phyloP scores from a whole-genome alignment of 2,888 invertebrate genomes.

The Acleris sparsana region DNA sequence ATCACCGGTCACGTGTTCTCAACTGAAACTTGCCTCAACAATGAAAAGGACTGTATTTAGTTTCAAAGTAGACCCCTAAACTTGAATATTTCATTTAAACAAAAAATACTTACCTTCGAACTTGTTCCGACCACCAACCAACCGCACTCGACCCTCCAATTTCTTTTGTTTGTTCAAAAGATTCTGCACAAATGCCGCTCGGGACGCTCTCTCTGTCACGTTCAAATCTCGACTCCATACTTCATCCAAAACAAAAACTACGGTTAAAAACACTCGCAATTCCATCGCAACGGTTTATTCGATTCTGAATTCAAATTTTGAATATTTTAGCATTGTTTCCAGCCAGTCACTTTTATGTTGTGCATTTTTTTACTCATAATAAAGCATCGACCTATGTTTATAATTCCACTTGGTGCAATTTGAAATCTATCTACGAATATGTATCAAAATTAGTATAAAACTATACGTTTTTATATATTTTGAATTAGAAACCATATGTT shows the following conservation, averaged over 20 bases:
- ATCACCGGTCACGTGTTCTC: too few species aligned
- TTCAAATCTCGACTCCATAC: constrained; percentile 60
- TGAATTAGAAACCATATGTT: not conserved
- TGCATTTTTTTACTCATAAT: too few species aligned
- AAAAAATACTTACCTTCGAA: constrained; percentile 87
- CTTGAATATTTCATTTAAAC: constrained; percentile 5
- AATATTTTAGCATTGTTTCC: not conserved
- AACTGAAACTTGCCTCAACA: not conserved
- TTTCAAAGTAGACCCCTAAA: too few species aligned
- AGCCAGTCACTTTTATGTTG: not conserved
- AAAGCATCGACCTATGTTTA: too few species aligned
- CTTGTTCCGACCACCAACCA: constrained; percentile 87
- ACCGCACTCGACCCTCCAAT: constrained; percentile 88
- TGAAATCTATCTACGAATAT: too few species aligned
- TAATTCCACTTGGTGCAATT: too few species aligned
- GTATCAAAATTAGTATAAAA: too few species aligned
- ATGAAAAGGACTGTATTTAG: too few species aligned
- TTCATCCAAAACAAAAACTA: constrained; percentile 43
- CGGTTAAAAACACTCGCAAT: not conserved
- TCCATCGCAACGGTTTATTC: constrained; percentile 9
- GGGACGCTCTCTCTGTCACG: constrained; percentile 63
- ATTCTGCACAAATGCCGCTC: constrained; percentile 86
- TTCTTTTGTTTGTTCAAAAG: constrained; percentile 88
- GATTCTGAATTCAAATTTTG: not conserved
- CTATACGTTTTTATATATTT: too few species aligned